These are phyloP conservation scores for Caenorhabditis sinica DNA, from an alignment of 2,888 invertebrate genomes.

Conservation along the genomic window DNA sequence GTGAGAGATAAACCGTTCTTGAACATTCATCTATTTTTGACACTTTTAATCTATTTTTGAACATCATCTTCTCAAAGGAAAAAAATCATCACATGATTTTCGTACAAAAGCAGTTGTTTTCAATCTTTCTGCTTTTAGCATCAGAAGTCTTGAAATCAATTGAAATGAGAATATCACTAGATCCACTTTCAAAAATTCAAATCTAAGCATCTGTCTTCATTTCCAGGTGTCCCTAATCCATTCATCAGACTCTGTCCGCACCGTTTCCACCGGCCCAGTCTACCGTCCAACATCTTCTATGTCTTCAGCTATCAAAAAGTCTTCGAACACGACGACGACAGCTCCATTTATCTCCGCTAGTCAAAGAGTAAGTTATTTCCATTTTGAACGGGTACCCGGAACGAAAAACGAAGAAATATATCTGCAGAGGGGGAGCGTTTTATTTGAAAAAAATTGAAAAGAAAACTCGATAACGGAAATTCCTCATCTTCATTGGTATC, in stretches of 20 bases:
- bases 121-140: neutral
- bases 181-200: slow-evolving; percentile 6
- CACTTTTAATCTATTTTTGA: slow-evolving; percentile 8
- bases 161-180: too few relatives aligned
- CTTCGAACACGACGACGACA: slow-evolving; percentile 28
- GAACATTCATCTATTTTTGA: slow-evolving; percentile 9
- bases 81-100: neutral
- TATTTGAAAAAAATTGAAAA: slow-evolving; percentile 20
- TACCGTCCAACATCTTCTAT: slow-evolving; percentile 52
- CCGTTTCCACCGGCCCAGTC: slow-evolving; percentile 31
- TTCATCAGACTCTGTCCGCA: slow-evolving; percentile 64
- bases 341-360: slow-evolving; percentile 33
- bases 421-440: slow-evolving; percentile 8
- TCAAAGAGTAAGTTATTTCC: slow-evolving; percentile 40
- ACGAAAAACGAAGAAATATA: slow-evolving; percentile 13
- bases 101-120: too few relatives aligned
- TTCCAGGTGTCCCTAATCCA: slow-evolving; percentile 71
- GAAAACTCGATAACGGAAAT: slow-evolving; percentile 57
- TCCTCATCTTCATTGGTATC: slow-evolving; percentile 14
- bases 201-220: neutral
- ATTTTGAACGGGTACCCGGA: slow-evolving; percentile 9
- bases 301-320: slow-evolving; percentile 32
- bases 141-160: too few relatives aligned
- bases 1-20: slow-evolving; percentile 17
- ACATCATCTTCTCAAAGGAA: neutral